Evolutionary conservation across 2,888 invertebrate species (phyloP), one percentile per base, ranked within the genome.

Genomic region (Drosophila longiperda): DNA sequence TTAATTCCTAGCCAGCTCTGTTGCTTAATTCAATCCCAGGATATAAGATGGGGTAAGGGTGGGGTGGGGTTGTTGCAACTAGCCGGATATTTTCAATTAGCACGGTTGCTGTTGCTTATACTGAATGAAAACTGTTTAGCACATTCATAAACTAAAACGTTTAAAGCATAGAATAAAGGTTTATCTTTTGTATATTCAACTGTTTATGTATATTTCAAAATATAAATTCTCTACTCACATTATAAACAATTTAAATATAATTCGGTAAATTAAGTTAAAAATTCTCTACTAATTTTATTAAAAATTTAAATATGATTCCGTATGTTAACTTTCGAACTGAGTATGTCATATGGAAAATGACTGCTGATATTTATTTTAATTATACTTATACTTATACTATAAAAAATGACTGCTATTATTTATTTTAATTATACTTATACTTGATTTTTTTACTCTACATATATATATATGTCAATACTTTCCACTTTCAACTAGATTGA

Each of bases 11-110:
- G 42, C 38, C 57, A 52, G 60, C 29, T 49, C 11, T 40, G 67
- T 54, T 61, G 32, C 53, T 80, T 70, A 69, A 78, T 75, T 75
- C 63, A 61, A 55, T 67, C 49, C 32, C 54, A 26, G 49, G 33
- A 8, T 29, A n/a, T 48, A 55, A 11, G 38, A 33, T 61, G 32
- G 36, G 38, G 17, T 0, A 45, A 38, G 32, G 29, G 17, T 0
- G 49, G 40, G 32, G 29, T 33, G 12, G 9, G 17, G 11, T 12
- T 12, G 38, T 55, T 15, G 15, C 34, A 29, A 12, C 2, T 60
- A 20, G 3, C 12, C 54, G 36, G 26, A 33, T 7, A 11, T 26
- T 40, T 61, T 65, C 40, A 64, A 62, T 63, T 63, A 62, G 49
- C 34, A 69, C 12, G 15, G 36, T 45, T 52, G 3, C 2, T 20